Conservation (phyloP, 2,797 vertebrate genomes). For the Cirrhinus mrigala region DNA sequence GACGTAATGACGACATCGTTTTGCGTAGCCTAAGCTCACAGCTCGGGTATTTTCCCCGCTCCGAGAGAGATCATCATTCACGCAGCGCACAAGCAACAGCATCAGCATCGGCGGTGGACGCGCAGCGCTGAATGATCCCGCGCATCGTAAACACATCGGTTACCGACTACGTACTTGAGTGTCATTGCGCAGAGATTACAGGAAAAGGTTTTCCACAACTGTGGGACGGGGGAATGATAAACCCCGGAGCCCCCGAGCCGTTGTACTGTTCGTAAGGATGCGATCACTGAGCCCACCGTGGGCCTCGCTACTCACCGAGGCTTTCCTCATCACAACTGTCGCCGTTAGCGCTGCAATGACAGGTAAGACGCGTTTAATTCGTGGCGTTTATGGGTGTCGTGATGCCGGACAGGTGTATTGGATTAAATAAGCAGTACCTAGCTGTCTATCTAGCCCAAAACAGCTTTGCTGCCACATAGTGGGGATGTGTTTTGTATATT, state of each 20-base stretch:
- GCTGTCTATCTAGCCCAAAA: background rate
- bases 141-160: background rate
- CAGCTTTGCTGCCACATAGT: background rate
- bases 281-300: constrained; percentile 62
- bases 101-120: constrained; percentile 30
- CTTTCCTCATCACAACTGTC: constrained; percentile 68
- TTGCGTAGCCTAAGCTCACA: constrained; percentile 36
- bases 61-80: background rate
- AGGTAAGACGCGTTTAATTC: constrained; percentile 26
- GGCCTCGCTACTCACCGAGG: constrained; percentile 68
- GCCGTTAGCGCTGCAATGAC: constrained; percentile 62
- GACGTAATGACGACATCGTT: constrained; percentile 59
- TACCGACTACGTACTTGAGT: background rate
- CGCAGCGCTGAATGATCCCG: background rate
- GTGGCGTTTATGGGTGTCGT: background rate
- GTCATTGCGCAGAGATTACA: background rate
- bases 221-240: constrained; percentile 73
- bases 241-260: constrained; percentile 56
- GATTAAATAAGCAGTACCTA: background rate
- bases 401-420: background rate
- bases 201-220: constrained; percentile 32
- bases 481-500: background rate
- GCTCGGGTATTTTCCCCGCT: constrained; percentile 4
- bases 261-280: constrained; percentile 56
- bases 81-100: constrained; percentile 12